Evolutionary conservation across 2,888 invertebrate genomes (phyloP).

Genomic region (Callosobruchus maculatus): DNA sequence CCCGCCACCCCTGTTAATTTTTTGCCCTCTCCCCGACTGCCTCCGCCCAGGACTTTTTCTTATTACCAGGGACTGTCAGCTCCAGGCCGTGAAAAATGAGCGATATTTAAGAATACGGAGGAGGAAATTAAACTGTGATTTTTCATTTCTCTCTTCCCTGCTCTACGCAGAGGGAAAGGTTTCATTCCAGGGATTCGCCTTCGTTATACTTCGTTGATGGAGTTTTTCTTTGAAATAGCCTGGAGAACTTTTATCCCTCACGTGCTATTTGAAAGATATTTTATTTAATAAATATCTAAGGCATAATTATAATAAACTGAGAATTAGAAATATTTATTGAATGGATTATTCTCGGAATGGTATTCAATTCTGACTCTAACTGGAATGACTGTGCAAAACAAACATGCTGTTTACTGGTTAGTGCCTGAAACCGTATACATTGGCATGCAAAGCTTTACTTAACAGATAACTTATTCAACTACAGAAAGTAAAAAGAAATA

Average conservation of each 20-base stretch:
- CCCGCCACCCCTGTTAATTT: constrained; percentile 6
- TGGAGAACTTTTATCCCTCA: not conserved
- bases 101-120: constrained; percentile 38
- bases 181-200: not conserved
- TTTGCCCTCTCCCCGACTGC: constrained; percentile 5
- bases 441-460: no score
- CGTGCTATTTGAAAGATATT: not conserved
- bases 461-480: no score
- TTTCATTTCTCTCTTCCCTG: constrained; percentile 26
- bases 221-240: not conserved
- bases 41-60: constrained; percentile 24
- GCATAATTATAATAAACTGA: no score
- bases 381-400: no score
- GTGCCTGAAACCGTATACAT: no score
- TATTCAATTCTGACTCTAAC: no score
- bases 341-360: no score
- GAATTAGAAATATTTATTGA: no score
- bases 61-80: constrained; percentile 36
- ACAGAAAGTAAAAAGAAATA: no score
- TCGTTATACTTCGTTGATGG: not conserved
- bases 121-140: constrained; percentile 39
- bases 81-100: constrained; percentile 41
- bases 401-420: no score
- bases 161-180: not conserved
- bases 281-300: not conserved